These are phyloP conservation scores for Daphoenositta chrysoptera DNA, from an alignment of 2,113 vertebrate genomes.

Conservation along the genomic window DNA sequence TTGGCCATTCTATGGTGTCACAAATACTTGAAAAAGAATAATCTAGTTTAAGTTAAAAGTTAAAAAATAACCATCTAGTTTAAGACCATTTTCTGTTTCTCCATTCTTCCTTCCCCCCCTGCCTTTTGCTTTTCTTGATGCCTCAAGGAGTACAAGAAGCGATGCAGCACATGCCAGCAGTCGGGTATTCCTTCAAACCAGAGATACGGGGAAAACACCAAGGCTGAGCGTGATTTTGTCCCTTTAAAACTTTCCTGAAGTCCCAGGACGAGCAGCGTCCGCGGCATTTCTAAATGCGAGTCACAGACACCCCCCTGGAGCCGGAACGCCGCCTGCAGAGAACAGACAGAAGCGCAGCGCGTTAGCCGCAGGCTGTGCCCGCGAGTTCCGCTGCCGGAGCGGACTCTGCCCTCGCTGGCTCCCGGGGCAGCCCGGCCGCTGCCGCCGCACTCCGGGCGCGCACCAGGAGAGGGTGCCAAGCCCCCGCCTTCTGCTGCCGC, in stretches of 20 bases:
- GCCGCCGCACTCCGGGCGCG: background rate
- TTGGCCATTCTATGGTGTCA: background rate
- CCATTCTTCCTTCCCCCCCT: rapidly evolving
- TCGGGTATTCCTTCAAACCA: background rate
- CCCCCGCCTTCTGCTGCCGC: background rate
- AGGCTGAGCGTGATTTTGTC: background rate
- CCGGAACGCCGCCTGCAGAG: background rate
- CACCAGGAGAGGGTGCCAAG: conserved; percentile 51
- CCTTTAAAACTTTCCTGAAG: background rate
- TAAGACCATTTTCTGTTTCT: background rate
- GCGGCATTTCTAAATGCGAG: background rate
- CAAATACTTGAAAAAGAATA: background rate
- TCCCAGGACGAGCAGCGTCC: background rate
- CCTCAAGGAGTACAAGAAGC: background rate
- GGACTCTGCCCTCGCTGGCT: rapidly evolving
- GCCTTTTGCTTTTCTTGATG: background rate
- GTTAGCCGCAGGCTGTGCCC: background rate
- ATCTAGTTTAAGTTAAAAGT: background rate
- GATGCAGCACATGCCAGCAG: background rate
- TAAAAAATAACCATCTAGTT: background rate
- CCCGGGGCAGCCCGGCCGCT: background rate
- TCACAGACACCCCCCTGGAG: rapidly evolving
- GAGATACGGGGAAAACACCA: rapidly evolving
- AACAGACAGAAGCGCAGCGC: rapidly evolving
- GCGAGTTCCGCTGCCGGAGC: rapidly evolving